Percentiles rank a stretch among this genome's conserved stretches.
phyloP scores from a whole-genome alignment of 1,140 invertebrate species.

The Myzus persicae region DNA sequence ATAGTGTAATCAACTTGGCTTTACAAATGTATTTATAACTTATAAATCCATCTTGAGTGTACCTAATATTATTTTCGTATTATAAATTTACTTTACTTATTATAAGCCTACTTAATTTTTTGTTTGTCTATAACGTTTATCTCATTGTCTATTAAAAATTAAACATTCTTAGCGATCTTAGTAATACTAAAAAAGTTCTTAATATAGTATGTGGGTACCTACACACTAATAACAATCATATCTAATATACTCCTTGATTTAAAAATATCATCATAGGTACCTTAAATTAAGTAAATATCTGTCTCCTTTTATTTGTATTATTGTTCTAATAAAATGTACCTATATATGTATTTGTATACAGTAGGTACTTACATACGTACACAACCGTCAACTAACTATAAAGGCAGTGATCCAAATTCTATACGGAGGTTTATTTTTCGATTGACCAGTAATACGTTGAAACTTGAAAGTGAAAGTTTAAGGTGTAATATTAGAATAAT shows the following conservation, averaged over 20 bases:
- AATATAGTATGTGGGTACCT: neutral
- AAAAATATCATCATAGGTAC: neutral
- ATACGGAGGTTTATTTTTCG: neutral
- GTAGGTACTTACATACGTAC: neutral
- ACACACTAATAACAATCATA: neutral
- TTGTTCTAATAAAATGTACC: neutral
- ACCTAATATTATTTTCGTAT: neutral
- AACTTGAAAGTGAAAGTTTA: slow-evolving; percentile 42
- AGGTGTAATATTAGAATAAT: neutral
- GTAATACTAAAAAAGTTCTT: neutral
- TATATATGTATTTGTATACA: slow-evolving; percentile 25
- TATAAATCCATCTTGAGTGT: neutral
- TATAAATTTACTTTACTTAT: neutral
- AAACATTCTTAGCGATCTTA: neutral
- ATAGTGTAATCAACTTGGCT: neutral
- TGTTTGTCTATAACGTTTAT: neutral
- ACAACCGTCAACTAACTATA: neutral
- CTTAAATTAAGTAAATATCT: neutral
- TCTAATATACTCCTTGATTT: neutral
- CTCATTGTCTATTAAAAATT: neutral
- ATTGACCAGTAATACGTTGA: neutral
- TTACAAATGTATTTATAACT: neutral
- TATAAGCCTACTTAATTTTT: neutral
- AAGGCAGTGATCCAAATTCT: slow-evolving; percentile 31
- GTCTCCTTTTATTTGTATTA: neutral